Evolutionary conservation across 2,113 vertebrate genomes (phyloP).

Genomic region (Gobiocypris rarus): DNA sequence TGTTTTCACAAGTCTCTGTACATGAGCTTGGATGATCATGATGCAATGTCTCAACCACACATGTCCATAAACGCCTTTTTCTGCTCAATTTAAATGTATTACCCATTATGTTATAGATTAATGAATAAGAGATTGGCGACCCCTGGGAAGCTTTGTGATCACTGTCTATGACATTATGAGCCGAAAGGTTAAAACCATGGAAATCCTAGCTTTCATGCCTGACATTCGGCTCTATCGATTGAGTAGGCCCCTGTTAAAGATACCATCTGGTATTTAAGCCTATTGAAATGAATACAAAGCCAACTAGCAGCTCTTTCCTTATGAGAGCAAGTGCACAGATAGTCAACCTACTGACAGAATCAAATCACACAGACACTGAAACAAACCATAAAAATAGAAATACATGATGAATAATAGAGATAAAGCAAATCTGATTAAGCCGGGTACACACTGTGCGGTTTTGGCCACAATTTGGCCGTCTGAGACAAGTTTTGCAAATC

Average conservation of each 20-base stretch:
- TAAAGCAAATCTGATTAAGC: no score
- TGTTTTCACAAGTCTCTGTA: neutral
- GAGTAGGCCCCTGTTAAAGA: constrained; percentile 49
- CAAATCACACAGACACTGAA: constrained; percentile 11
- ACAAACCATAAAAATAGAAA: neutral
- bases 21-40: neutral
- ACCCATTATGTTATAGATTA: constrained; percentile 41
- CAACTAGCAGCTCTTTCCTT: constrained; percentile 29
- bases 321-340: neutral
- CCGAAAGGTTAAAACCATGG: constrained; percentile 59
- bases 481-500: no score
- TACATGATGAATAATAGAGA: no score
- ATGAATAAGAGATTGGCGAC: constrained; percentile 36
- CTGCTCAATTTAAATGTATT: constrained; percentile 30
- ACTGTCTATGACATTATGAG: constrained; percentile 35
- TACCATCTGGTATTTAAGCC: constrained; percentile 59
- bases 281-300: constrained; percentile 51
- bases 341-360: constrained; percentile 18
- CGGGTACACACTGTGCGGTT: no score
- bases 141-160: constrained; percentile 44
- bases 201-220: constrained; percentile 54
- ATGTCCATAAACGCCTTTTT: constrained; percentile 33
- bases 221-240: constrained; percentile 60
- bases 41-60: neutral
- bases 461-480: no score